Evolutionary conservation across 1,140 invertebrate species (phyloP).

Genomic region (Drosophila pseudoobscura): DNA sequence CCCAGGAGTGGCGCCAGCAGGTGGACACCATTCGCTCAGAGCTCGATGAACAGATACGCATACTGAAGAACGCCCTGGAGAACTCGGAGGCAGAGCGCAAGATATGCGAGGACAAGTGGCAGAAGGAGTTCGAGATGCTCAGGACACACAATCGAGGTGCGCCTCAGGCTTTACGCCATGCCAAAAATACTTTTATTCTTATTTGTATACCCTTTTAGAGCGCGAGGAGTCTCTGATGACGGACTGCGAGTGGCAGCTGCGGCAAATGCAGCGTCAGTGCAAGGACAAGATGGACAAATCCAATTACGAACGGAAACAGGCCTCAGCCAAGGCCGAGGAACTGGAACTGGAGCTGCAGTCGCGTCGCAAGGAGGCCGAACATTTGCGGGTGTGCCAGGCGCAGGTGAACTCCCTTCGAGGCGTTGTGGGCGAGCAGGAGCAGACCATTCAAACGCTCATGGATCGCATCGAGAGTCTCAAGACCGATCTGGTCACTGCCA

Average conservation of each 20-base stretch:
- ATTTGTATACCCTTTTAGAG: slow-evolving; percentile 47
- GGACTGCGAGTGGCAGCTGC: slow-evolving; percentile 88
- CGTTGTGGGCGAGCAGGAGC: slow-evolving; percentile 86
- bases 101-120: slow-evolving; percentile 86
- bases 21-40: slow-evolving; percentile 84
- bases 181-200: slow-evolving; percentile 12
- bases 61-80: slow-evolving; percentile 86
- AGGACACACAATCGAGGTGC: slow-evolving; percentile 83
- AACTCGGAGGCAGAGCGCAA: slow-evolving; percentile 85
- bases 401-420: slow-evolving; percentile 86
- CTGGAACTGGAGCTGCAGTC: slow-evolving; percentile 84
- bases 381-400: slow-evolving; percentile 85
- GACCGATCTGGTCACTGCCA: slow-evolving; percentile 84
- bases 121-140: slow-evolving; percentile 86
- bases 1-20: slow-evolving; percentile 66
- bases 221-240: slow-evolving; percentile 87
- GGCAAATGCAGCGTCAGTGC: slow-evolving; percentile 86
- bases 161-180: slow-evolving; percentile 8
- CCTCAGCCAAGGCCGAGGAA: slow-evolving; percentile 83
- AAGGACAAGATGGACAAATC: slow-evolving; percentile 86
- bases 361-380: slow-evolving; percentile 83
- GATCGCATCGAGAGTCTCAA: slow-evolving; percentile 85
- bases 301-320: slow-evolving; percentile 84
- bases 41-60: slow-evolving; percentile 83
- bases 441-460: slow-evolving; percentile 84